phyloP scores from a whole-genome alignment of 2,113 vertebrate species.

The Columba livia region DNA sequence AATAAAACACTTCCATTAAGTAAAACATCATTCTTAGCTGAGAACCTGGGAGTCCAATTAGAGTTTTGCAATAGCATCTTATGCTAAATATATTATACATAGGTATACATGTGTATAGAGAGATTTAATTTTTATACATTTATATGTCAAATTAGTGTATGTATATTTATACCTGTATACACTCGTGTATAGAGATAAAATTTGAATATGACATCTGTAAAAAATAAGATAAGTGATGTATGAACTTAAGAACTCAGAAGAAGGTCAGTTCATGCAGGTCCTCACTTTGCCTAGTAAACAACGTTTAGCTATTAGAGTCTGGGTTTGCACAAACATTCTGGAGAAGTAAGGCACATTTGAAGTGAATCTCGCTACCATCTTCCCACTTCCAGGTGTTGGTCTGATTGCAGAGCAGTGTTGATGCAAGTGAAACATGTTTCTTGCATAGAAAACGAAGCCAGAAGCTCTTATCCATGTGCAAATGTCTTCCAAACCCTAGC shows the following conservation, averaged over 20 bases:
- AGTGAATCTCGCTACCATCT: neutral
- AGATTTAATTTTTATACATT: neutral
- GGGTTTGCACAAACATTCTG: neutral
- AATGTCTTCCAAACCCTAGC: neutral
- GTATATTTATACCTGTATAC: neutral
- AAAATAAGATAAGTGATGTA: neutral
- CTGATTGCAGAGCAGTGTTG: neutral
- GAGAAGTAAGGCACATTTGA: neutral
- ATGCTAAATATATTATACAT: neutral
- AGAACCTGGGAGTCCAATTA: neutral
- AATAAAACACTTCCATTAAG: neutral
- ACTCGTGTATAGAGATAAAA: neutral
- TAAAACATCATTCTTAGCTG: neutral
- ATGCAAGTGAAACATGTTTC: neutral
- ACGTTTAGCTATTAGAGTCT: neutral
- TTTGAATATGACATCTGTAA: neutral
- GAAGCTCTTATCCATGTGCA: fast-evolving
- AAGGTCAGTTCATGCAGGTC: neutral
- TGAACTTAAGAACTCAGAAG: neutral
- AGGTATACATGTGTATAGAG: neutral
- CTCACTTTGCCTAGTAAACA: neutral
- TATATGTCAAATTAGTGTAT: neutral
- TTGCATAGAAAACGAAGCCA: neutral
- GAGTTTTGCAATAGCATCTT: neutral
- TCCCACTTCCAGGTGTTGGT: neutral